Base-by-base conservation (phyloP, 2,113 vertebrate species). In the Acrocephalus arundinaceus region DNA sequence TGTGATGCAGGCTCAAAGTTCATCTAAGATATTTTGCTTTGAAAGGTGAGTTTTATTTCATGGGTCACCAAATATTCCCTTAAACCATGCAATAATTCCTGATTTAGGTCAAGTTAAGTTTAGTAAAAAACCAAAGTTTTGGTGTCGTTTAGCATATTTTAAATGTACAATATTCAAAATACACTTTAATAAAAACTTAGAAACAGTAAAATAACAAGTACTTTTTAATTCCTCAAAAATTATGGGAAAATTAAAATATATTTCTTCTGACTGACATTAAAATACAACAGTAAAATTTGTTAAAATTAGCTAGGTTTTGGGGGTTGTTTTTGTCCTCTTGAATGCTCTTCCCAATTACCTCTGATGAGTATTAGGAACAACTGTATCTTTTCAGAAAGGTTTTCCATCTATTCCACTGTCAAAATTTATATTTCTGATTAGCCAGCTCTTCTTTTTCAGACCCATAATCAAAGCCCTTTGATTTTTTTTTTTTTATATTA, bases 351-450 rank as follows among this genome's bases (percentile, higher is more conserved):
- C 20, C 33, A 33, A 10, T 49, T 74, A 63, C 6, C 21, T 58
- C 9, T 51, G 39, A 75, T 39, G 17, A 85, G 15, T n/a, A 23
- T 31, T 71, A 23, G 28, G 19, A 90, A 37, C 2, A 78, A 62
- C 18, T 39, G 5, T 24, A 27, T 58, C 59, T 79, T 86, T 94
- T 78, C 28, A 74, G 43, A 81, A 74, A 49, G 7, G 58, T 54
- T 27, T 74, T 89, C 18, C 28, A 55, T 48, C 48, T 78, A 58
- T 95, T 66, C 22, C 23, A 39, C 66, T 87, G 46, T 39, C 52
- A 85, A 49, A 79, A 88, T 35, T 52, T 78, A 37, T 71, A n/a
- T 81, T 82, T 87, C 70, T 90, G 65, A 91, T 89, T 87, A 91
- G 15, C 15, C 15, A 63, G 1, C 6, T 80, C 54, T 70, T 79